Base-by-base conservation (phyloP, 2,113 vertebrate species). In the Triplophysa rosa region DNA sequence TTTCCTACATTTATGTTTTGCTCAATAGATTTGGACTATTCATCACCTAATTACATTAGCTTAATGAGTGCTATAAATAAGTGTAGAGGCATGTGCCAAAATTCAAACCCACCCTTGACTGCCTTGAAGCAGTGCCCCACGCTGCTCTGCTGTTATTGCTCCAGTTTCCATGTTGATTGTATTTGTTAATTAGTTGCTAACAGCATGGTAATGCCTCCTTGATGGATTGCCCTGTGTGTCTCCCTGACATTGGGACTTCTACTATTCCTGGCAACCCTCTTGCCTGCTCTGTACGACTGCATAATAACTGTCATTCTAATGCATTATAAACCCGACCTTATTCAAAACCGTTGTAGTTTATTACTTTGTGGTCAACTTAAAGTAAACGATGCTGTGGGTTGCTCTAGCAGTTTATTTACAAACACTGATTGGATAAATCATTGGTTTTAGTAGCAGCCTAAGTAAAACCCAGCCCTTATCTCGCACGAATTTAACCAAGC, bases 121-220 rank as follows among this genome's bases (percentile, higher is more conserved):
- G 54, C 19, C 54, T 58, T 83, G 85, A 69, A 63, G 80, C 84
- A 88, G 83, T 88, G 86, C 84, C 83, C 86, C 82, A 37, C 40
- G 86, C 61, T 86, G 88, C 89, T 86, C 72, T 67, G 23, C 82
- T 83, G 76, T 69, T 84, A 83, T 93, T 91, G 88, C 89, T 88
- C 86, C 74, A 87, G 86, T 89, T 91, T 87, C 82, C 79, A 80
- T 82, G 84, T 84, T 83, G 89, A 92, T 92, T 93, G 92, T 90
- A 56, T 92, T 90, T 88, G 91, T 91, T 93, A 93, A 94, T 94
- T 89, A 93, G 92, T 92, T 91, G 92, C 91, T 93, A 94, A 94
- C 91, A 91, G 91, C 89, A 67, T 86, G 84, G 87, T 93, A 92
- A 92, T 89, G 85, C 24, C 80, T 85, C 37, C 74, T 90, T 92